Conservation (phyloP, 2,113 vertebrate genomes). For the Corapipo altera region DNA sequence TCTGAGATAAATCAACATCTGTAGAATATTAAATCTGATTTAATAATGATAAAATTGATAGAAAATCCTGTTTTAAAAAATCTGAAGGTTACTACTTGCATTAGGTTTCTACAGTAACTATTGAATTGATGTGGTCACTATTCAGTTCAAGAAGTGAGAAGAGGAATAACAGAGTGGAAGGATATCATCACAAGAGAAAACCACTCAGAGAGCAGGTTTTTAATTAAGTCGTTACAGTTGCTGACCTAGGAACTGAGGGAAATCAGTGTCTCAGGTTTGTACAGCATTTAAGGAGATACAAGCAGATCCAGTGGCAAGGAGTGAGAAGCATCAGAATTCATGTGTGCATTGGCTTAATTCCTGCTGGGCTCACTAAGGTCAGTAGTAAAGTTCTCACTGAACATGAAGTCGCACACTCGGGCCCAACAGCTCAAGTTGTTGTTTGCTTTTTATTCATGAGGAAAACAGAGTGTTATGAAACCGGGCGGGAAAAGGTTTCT, state of each 20-base stretch:
- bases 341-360: background rate
- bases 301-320: background rate
- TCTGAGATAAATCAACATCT: background rate
- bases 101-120: background rate
- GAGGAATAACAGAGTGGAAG: background rate
- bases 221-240: background rate
- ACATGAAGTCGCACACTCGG: rapidly evolving
- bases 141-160: background rate
- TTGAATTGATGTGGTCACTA: background rate
- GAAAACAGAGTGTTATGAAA: background rate
- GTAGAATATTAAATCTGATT: background rate
- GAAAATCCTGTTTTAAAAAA: background rate
- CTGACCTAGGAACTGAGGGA: background rate
- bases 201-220: background rate
- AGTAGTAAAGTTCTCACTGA: background rate
- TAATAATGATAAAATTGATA: background rate
- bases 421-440: rapidly evolving
- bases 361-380: background rate
- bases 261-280: background rate
- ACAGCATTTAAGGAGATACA: background rate
- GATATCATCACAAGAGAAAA: background rate
- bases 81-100: background rate
- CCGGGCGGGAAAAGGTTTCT: background rate
- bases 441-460: background rate
- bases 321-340: background rate